Conservation (phyloP, 2,113 vertebrate species). For the Pterocles burchelli region DNA sequence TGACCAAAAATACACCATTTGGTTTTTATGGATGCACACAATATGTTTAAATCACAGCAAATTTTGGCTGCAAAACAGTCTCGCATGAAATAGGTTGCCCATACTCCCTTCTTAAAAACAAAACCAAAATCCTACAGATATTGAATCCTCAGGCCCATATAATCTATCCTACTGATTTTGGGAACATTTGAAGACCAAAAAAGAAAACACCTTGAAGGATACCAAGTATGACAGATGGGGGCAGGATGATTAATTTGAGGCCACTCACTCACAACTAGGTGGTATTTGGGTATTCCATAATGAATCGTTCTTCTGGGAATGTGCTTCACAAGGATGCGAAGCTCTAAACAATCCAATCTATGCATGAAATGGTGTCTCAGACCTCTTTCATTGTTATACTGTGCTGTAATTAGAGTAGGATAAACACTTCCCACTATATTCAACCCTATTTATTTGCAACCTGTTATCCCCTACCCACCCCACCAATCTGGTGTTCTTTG, state of each 20-base stretch:
- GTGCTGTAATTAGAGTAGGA: background rate
- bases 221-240: background rate
- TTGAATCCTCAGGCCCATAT: background rate
- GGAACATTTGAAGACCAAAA: background rate
- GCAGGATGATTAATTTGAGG: background rate
- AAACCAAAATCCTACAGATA: background rate
- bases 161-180: background rate
- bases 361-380: background rate
- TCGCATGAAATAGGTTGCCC: background rate
- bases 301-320: background rate
- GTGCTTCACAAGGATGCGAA: background rate
- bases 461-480: background rate
- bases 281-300: background rate
- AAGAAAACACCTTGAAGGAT: background rate
- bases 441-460: background rate
- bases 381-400: background rate
- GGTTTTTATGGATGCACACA: background rate
- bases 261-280: background rate
- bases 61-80: background rate
- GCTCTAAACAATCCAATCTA: background rate
- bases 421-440: background rate
- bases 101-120: background rate
- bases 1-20: background rate
- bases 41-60: background rate
- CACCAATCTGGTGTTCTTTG: background rate